Base-by-base conservation (phyloP, 2,113 vertebrate species). In the Gasterosteus aculeatus region DNA sequence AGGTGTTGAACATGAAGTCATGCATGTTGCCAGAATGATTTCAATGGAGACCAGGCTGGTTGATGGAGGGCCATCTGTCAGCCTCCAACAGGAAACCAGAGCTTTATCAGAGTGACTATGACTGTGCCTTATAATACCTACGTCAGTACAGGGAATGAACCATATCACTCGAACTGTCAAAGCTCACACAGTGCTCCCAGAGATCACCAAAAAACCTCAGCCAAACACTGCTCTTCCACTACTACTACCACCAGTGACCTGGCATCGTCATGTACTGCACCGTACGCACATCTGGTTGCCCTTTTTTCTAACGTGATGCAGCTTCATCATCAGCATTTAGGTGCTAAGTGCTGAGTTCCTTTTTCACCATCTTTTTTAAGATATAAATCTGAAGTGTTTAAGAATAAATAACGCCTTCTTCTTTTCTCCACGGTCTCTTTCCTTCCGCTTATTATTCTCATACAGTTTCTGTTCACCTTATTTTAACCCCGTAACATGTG, bases 51-150 rank as follows among this genome's bases (percentile, higher is more conserved):
- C 58, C 69, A 74, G 62, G 75, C 71, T 78, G 72, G 77, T 75
- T 81, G 74, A 81, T 49, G 47, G 68, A 75, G 72, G n/a, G 47
- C 78, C 54, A 69, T 85, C 64, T 84, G 76, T 79, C 77, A 33
- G 68, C 64, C 72, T 85, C 72, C 80, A 74, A 80, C 76, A 83
- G 89, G 86, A 89, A 90, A 88, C 85, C 87, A 78, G 80, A 83
- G 79, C 78, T 87, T 84, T 74, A 85, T 87, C 79, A 73, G 83
- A 86, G 71, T 82, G 89, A 86, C 73, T 73, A 89, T 83, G 80
- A 81, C 11, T 63, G 62, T 29, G 62, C 62, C 67, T 62, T 78
- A 59, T 84, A 84, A 85, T 83, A 84, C 81, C 22, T 26, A 85
- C 53, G 74, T 87, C 87, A 82, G 77, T 44, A 7, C 66, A 60